A percentile compares a stretch with the other conserved stretches of the same genome.
Conservation (phyloP, 2,797 vertebrate species). For the Denticeps clupeoides region DNA sequence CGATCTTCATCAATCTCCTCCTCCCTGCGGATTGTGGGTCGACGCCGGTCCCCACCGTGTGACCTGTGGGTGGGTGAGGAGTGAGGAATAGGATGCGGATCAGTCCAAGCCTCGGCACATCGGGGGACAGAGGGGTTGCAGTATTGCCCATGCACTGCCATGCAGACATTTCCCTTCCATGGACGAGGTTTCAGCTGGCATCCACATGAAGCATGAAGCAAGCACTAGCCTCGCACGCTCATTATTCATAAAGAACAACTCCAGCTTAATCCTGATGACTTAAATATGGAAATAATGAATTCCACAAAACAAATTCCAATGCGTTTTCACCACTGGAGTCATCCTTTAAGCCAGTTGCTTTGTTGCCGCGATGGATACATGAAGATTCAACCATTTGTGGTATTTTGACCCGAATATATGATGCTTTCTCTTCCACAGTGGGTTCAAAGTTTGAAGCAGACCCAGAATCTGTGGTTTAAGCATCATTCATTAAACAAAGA, state of each 20-base stretch:
- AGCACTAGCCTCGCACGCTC: too few relatives aligned
- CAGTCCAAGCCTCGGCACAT: neutral
- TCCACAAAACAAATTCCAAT: neutral
- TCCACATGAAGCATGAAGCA: too few relatives aligned
- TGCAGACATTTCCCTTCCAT: slow-evolving; percentile 50
- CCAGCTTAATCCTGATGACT: neutral
- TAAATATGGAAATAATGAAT: too few relatives aligned
- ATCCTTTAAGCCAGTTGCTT: slow-evolving; percentile 35
- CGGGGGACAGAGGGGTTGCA: neutral
- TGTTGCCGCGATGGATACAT: neutral
- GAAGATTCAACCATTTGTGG: too few relatives aligned
- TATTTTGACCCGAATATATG: too few relatives aligned
- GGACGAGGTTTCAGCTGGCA: too few relatives aligned
- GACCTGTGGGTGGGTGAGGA: slow-evolving; percentile 56
- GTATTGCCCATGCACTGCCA: slow-evolving; percentile 50
- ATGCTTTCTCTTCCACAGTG: too few relatives aligned
- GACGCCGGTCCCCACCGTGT: slow-evolving; percentile 67
- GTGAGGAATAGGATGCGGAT: slow-evolving; percentile 17
- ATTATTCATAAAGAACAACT: slow-evolving; percentile 20
- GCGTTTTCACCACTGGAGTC: slow-evolving; percentile 3
- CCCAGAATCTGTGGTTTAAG: too few relatives aligned
- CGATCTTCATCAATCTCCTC: slow-evolving; percentile 74
- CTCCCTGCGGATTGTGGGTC: slow-evolving; percentile 82
- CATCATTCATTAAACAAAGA: too few relatives aligned
- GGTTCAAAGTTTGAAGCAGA: too few relatives aligned